Percentiles rank a stretch among this genome's conserved stretches.
Conservation (phyloP, 1,140 invertebrate genomes). For the Holcopasites calliopsidis region DNA sequence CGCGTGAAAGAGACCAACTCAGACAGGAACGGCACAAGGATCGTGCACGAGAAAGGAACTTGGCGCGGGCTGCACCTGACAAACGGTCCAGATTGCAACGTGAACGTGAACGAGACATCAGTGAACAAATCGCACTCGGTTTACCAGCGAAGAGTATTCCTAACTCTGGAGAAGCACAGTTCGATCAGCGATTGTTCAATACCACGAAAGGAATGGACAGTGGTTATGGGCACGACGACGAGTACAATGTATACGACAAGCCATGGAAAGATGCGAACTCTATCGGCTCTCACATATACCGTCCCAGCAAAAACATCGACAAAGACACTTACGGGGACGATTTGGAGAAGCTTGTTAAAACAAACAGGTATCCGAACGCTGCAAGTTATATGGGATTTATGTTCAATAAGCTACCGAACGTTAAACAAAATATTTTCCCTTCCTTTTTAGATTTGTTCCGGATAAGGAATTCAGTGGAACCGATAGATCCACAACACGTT, state of each 20-base stretch:
- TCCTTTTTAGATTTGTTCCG: slow-evolving; percentile 90
- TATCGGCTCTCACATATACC: slow-evolving; percentile 94
- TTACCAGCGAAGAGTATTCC: slow-evolving; percentile 91
- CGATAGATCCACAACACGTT: slow-evolving; percentile 85
- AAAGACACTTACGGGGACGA: slow-evolving; percentile 95
- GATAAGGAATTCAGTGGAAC: slow-evolving; percentile 98
- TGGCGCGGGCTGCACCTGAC: slow-evolving; percentile 95
- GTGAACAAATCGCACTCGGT: slow-evolving; percentile 98
- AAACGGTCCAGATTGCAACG: slow-evolving; percentile 94
- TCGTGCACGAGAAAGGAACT: slow-evolving; percentile 93
- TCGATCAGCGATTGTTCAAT: slow-evolving; percentile 98
- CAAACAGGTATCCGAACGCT: slow-evolving; percentile 84
- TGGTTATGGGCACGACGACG: slow-evolving; percentile 98
- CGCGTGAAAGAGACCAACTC: slow-evolving; percentile 93
- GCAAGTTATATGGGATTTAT: not conserved
- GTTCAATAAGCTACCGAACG: not conserved
- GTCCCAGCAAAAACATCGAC: slow-evolving; percentile 93
- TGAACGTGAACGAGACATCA: slow-evolving; percentile 97
- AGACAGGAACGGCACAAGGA: slow-evolving; percentile 95
- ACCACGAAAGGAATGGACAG: slow-evolving; percentile 97
- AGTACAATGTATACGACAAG: slow-evolving; percentile 99
- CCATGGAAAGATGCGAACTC: slow-evolving; percentile 92
- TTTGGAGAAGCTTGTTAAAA: slow-evolving; percentile 90
- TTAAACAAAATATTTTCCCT: slow-evolving; percentile 9
- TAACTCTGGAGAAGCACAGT: slow-evolving; percentile 90